Base-by-base conservation (phyloP, 2,113 vertebrate genomes). In the Gasterosteus aculeatus region DNA sequence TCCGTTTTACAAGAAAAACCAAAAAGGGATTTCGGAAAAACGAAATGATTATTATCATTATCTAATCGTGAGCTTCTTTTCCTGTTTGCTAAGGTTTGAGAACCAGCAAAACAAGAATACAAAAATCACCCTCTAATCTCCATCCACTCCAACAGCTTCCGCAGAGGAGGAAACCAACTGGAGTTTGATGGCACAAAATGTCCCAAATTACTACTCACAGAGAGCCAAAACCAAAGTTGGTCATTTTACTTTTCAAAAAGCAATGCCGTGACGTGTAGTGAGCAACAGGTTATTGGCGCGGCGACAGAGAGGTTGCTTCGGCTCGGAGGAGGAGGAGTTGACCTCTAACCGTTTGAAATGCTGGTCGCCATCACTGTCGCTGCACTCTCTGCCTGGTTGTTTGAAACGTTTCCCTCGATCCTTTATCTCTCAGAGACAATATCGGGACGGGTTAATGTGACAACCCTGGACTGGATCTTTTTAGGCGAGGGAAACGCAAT, bases 251-350 rank as follows among this genome's bases (percentile, higher is more conserved):
- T 62, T 69, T 31, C 35, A 26, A 61, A 49, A n/a, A 12, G 64
- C 6, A 16, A 4, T 44, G 16, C 66, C 44, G 11, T 76, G 18
- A 51, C 60, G 68, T 35, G 47, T 71, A 49, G 26, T 46, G 29
- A 68, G 65, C 69, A n/a, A 62, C 72, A 59, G 66, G 63, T 77
- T 70, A 29, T 51, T 57, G 77, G 46, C 69, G 33, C 4, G 58
- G 56, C 75, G 90, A 91, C 85, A 83, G 90, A 91, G 69, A 72
- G 84, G 69, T 66, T 81, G 81, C 75, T 33, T 72, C 16, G 57
- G 56, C 74, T 41, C 60, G 69, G 16, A 62, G 83, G 69, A 9
- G 69, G 16, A 62, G 83, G 69, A 9, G 56, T 42, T 68, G 57
- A 41, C 65, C 73, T 71, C 79, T 46, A 75, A 46, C 63, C 12